Base-by-base conservation (phyloP, 92 coral and sea anemone genomes). In the Plumapathes pennacea region DNA sequence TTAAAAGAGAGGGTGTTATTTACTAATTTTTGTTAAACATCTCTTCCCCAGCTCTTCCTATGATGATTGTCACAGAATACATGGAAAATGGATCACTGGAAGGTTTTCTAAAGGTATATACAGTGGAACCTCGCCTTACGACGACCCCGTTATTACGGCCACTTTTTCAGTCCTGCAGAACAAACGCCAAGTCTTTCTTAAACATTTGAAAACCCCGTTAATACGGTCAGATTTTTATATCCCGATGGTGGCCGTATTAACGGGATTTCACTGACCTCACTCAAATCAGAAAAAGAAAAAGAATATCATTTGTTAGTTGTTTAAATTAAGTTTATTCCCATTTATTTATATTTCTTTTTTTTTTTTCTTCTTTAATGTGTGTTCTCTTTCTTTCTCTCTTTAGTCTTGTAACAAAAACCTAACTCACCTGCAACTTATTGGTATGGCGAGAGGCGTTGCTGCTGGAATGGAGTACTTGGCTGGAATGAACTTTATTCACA, bases 41-140 rank as follows among this genome's bases (percentile, higher is more conserved):
- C 27, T 3, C 13, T 25, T 14, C 2, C 28, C 29, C 48, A 85
- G 92, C 68, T 32, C 67, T 57, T 34, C 96, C 99, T 4, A 72
- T 89, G 74, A 89, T 94, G 99, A 94, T 94, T 36, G 50, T 94
- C 18, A 81, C 96, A 32, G 99, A 94, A 54, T 94, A 84, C 65
- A 89, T 94, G 99, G 97, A 89, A 19, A 86, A 77, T 57, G 99
- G 99, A 18, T 90, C 99, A 10, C 78, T 94, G 21, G 96, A 90
- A 52, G 52, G 38, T 37, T 89, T 76, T 46, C 73, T 94, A 1
- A 88, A 78, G 86, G 99, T 94, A 64, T 49, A 28, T 5, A 12
- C n/a, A n/a, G n/a, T n/a, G n/a, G n/a, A n/a, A n/a, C n/a, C n/a
- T n/a, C n/a, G n/a, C n/a, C n/a, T n/a, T n/a, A n/a, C n/a, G n/a